These are phyloP conservation scores for Mergus octosetaceus DNA, from an alignment of 2,797 vertebrate species.

Conservation along the genomic window DNA sequence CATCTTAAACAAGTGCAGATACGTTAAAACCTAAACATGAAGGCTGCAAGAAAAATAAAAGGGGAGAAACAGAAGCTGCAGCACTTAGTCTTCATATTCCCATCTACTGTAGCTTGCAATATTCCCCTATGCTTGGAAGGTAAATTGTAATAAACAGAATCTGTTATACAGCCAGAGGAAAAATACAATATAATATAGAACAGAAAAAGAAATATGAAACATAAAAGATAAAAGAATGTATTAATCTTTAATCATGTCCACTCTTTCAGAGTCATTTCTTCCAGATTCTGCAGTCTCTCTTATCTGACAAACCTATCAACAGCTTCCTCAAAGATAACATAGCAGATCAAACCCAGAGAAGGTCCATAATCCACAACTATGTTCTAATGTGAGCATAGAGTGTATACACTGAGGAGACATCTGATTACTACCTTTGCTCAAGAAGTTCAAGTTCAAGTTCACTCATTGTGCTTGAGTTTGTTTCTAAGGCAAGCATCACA, in stretches of 20 bases:
- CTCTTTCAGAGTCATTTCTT: not conserved
- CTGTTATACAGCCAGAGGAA: not conserved
- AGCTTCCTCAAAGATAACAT: not conserved
- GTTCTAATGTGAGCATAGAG: not conserved
- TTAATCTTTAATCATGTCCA: constrained; percentile 7
- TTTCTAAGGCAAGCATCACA: not conserved
- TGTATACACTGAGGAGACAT: not conserved
- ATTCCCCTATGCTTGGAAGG: not conserved
- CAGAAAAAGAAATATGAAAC: not conserved
- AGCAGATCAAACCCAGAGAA: not conserved
- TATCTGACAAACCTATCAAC: not conserved
- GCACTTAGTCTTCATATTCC: not conserved
- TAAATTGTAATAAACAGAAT: not conserved
- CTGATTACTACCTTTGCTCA: not conserved
- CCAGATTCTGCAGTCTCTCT: not conserved
- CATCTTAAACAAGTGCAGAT: not conserved
- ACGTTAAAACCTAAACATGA: not conserved
- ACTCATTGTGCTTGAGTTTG: not conserved
- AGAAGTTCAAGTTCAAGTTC: not conserved
- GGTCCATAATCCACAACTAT: not conserved
- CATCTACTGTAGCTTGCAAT: not conserved
- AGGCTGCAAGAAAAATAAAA: not conserved
- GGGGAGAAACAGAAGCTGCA: not conserved
- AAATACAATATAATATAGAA: not conserved
- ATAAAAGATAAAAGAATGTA: not conserved